These are phyloP conservation scores for Atta cephalotes DNA, from an alignment of 1,140 invertebrate species.

Conservation along the genomic window DNA sequence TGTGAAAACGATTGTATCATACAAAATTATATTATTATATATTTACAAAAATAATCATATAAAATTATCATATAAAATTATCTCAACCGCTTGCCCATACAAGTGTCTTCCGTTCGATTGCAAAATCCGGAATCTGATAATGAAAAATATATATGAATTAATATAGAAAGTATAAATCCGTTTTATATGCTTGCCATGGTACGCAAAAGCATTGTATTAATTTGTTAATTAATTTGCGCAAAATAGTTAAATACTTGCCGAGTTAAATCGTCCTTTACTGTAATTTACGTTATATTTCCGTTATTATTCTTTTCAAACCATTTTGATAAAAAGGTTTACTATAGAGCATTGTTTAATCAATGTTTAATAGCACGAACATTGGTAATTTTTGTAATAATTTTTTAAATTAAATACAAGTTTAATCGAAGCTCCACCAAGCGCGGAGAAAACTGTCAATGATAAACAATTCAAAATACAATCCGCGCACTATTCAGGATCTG, in stretches of 20 bases:
- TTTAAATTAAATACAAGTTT: background rate
- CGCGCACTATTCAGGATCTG: background rate
- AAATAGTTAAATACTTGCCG: constrained; percentile 18
- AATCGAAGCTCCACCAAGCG: background rate
- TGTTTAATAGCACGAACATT: background rate
- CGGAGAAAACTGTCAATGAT: background rate
- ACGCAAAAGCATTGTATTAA: background rate
- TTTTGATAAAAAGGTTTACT: constrained; percentile 12
- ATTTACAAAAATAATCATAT: constrained; percentile 3
- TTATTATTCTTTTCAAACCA: constrained; percentile 22
- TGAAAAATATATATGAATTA: constrained; percentile 9
- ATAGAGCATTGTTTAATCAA: background rate
- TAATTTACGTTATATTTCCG: constrained; percentile 12
- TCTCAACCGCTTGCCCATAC: background rate
- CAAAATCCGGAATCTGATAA: background rate
- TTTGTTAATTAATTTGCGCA: constrained; percentile 34
- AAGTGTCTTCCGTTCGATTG: background rate
- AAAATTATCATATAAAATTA: constrained; percentile 9
- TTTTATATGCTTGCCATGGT: background rate
- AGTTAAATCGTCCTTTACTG: constrained; percentile 1
- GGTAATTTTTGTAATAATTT: background rate
- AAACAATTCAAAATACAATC: background rate
- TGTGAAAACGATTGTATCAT: background rate
- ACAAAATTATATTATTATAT: background rate
- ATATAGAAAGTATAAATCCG: background rate